phyloP scores from a whole-genome alignment of 2,888 invertebrate species.

The Sarcophaga rosellei region DNA sequence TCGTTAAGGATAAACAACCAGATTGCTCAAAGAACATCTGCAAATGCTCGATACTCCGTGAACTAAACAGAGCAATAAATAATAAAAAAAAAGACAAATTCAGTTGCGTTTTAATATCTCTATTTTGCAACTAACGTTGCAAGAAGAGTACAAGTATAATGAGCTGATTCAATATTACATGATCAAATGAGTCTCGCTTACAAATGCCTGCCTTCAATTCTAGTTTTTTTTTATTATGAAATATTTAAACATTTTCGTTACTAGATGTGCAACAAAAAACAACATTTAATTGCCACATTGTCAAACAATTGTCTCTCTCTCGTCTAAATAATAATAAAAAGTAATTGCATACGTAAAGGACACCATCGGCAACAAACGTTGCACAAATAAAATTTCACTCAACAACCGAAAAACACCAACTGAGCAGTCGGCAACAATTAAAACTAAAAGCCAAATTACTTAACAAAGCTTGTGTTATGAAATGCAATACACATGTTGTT shows the following conservation, averaged over 20 bases:
- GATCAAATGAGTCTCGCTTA: too few relatives aligned
- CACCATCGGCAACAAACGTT: background rate
- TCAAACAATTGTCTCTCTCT: background rate
- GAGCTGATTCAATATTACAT: too few relatives aligned
- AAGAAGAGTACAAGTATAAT: too few relatives aligned
- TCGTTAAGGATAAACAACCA: too few relatives aligned
- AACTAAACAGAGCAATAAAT: too few relatives aligned
- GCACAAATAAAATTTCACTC: background rate
- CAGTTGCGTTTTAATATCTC: too few relatives aligned
- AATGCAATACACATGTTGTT: background rate
- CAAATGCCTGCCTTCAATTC: too few relatives aligned
- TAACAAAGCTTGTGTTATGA: constrained; percentile 20
- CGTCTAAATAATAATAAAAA: background rate
- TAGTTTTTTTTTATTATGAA: too few relatives aligned
- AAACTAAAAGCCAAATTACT: constrained; percentile 47
- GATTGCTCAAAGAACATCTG: too few relatives aligned
- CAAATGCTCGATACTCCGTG: too few relatives aligned
- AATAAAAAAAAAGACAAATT: too few relatives aligned
- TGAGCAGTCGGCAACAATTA: constrained; percentile 30
- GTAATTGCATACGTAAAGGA: background rate
- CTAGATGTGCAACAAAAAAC: background rate
- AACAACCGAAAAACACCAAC: background rate
- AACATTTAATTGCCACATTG: constrained; percentile 15
- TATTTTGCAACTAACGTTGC: too few relatives aligned
- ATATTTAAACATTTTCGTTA: background rate